Evolutionary conservation across 1,140 invertebrate species (phyloP).

Genomic region (Goniozus legneri): DNA sequence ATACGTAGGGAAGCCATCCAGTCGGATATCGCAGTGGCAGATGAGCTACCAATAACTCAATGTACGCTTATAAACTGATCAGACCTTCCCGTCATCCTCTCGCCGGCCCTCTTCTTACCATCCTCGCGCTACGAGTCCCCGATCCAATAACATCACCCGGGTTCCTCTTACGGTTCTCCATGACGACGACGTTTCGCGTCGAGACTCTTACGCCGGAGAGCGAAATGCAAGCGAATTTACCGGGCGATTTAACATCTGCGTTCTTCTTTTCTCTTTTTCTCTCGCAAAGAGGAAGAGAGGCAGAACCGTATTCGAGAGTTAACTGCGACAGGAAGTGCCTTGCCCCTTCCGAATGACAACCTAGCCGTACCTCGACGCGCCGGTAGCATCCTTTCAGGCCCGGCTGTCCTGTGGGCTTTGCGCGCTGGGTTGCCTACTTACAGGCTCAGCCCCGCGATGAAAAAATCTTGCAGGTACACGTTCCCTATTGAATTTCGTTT

Average conservation of each 20-base stretch:
- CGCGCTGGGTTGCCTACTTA: conserved; percentile 30
- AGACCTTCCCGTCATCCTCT: conserved; percentile 35
- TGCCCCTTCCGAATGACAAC: conserved; percentile 16
- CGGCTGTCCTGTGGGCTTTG: conserved; percentile 14
- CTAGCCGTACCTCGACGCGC: conserved; percentile 7
- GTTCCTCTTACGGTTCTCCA: conserved; percentile 25
- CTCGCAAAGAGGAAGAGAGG: too few relatives aligned
- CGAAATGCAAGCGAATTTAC: conserved; percentile 41
- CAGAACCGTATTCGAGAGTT: too few relatives aligned
- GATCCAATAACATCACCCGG: conserved; percentile 40
- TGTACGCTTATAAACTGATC: conserved; percentile 50
- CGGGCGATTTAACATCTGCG: conserved; percentile 40
- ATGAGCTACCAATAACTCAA: conserved; percentile 51
- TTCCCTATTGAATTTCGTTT: conserved; percentile 39
- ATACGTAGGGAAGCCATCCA: conserved; percentile 40
- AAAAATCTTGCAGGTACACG: conserved; percentile 28
- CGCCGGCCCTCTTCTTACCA: conserved; percentile 4
- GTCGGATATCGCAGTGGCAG: conserved; percentile 43
- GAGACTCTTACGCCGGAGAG: conserved; percentile 30
- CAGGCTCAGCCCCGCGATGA: conserved; percentile 26
- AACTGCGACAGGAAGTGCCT: too few relatives aligned
- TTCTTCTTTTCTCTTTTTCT: conserved; percentile 3
- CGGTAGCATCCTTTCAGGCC: conserved; percentile 17
- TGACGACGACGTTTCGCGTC: conserved; percentile 39
- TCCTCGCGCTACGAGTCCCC: conserved; percentile 23